Base-by-base conservation (phyloP, 2,888 invertebrate genomes). In the Ashinkailepas kermadecensis region DNA sequence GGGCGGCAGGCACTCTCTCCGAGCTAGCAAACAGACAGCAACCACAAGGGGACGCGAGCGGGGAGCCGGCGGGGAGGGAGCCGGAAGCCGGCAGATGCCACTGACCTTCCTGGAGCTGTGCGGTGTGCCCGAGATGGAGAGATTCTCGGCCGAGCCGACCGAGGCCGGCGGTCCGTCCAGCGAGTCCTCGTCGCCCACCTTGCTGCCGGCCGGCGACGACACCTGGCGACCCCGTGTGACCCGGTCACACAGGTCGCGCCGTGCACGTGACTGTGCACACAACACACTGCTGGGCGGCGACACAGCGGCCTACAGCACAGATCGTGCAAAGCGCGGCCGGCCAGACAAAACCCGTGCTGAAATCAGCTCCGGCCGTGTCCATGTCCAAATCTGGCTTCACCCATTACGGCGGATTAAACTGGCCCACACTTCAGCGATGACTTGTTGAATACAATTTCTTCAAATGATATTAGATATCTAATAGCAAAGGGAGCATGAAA, bases 101-200 rank as follows among this genome's bases (percentile, higher is more conserved):
- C 82, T 81, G 13, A 81, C 54, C 82, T 84, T 84, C 81, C 82
- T 83, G 25, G 80, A 23, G 78, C 81, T 21, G 74, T 83, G 83
- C 10, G 84, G 84, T 11, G 84, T 84, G 57, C 81, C 81, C 18
- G 81, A 65, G 18, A 83, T 81, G 23, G 82, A 78, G 23, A 79
- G 84, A 39, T 83, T 84, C 54, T 84, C 84, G 57, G 83, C 84
- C 21, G 95, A 95, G 80, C 93, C 94, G 21, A 95, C 91, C 0
- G 95, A 95, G 3, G 91, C 91, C 86, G 95, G 91, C 87, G 94
- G 91, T 83, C 92, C 92, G 86, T 95, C 94, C 85, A 94, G 88
- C 0, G 94, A 94, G 86, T 94, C 94, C 86, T 95, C 95, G 82
- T 86, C 85, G 80, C 85, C 85, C 82, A n/a, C 86, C 84, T 82